Percentiles rank a stretch among this genome's conserved stretches.
These are phyloP conservation scores for Anguilla rostrata DNA, from an alignment of 2,113 vertebrate species.

Conservation along the genomic window DNA sequence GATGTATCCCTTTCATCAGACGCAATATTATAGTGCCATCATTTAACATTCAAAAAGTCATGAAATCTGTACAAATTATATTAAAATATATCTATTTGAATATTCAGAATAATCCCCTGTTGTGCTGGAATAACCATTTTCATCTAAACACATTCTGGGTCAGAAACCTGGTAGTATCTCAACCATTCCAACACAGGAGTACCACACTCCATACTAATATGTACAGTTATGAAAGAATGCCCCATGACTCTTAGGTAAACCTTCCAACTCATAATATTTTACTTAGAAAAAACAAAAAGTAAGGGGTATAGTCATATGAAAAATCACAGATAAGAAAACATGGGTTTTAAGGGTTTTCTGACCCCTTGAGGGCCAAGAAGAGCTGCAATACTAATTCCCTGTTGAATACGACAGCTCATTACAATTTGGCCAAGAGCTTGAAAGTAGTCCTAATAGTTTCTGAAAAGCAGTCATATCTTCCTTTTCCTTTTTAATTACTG, in stretches of 20 bases:
- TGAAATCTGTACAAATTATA: too few relatives aligned
- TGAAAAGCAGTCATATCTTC: constrained; percentile 26
- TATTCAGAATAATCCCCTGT: background rate
- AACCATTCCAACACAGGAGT: background rate
- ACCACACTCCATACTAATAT: background rate
- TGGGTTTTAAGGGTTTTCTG: background rate
- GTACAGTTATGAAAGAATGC: background rate
- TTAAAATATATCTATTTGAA: too few relatives aligned
- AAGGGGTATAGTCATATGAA: background rate
- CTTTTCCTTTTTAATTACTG: constrained; percentile 32
- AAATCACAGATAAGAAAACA: background rate
- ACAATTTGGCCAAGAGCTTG: constrained; percentile 28
- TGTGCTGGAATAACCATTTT: background rate
- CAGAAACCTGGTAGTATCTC: background rate
- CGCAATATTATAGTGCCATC: background rate
- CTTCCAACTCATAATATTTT: background rate
- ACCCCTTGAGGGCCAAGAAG: constrained; percentile 1
- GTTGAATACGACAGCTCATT: constrained; percentile 36
- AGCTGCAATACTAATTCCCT: background rate
- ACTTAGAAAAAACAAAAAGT: background rate
- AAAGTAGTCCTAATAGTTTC: constrained; percentile 32
- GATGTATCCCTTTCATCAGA: background rate
- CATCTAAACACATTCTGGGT: background rate
- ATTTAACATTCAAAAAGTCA: background rate
- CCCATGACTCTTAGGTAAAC: background rate